Conservation (phyloP, 2,113 vertebrate genomes). For the Tragelaphus imberbis region DNA sequence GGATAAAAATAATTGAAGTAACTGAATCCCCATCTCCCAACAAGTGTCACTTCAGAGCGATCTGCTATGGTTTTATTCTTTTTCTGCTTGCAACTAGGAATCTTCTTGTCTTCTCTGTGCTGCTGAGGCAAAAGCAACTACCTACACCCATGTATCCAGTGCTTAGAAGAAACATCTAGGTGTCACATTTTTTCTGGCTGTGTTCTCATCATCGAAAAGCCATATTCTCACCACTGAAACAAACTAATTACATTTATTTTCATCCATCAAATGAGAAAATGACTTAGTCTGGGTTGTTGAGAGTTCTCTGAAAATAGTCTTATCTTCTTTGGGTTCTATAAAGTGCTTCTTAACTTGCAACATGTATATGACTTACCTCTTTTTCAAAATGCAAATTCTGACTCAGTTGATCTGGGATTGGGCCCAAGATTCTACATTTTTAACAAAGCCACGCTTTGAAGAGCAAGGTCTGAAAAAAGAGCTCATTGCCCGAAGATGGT, state of each 20-base stretch:
- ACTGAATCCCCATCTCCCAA: neutral
- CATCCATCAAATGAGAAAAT: conserved; percentile 21
- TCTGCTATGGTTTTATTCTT: neutral
- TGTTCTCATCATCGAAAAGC: neutral
- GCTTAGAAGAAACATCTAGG: neutral
- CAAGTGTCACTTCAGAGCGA: neutral
- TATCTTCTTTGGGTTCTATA: neutral
- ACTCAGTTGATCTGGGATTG: neutral
- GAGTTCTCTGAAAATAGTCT: neutral
- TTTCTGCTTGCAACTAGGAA: neutral
- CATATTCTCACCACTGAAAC: neutral
- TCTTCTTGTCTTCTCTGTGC: neutral
- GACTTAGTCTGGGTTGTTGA: neutral
- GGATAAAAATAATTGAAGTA: conserved; percentile 6
- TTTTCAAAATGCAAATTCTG: conserved; percentile 24
- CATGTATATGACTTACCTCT: neutral
- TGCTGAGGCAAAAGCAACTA: neutral
- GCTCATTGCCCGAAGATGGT: neutral
- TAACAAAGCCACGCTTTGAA: neutral
- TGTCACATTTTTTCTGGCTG: neutral
- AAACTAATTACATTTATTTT: neutral
- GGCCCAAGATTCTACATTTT: neutral
- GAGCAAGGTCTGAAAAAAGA: neutral
- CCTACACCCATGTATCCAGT: neutral
- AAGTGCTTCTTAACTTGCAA: conserved; percentile 5